A percentile compares a stretch with the other conserved stretches of the same genome.
Conservation (phyloP, 2,113 vertebrate species). For the Podiceps cristatus region DNA sequence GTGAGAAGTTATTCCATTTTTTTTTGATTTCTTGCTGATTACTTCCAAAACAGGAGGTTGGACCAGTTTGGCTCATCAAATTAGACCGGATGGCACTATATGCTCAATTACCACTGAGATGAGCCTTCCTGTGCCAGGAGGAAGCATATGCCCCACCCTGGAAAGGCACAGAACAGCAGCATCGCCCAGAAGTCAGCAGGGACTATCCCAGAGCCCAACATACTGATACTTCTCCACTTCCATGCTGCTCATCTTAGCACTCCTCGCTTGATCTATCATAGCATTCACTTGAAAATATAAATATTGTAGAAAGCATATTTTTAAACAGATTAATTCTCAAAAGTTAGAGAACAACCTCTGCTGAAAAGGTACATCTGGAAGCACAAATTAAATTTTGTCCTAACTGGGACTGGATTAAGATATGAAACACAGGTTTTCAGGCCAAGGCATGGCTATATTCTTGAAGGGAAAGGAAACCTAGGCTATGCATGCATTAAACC, state of each 20-base stretch:
- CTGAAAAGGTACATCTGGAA: neutral
- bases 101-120: neutral
- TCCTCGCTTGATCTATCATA: neutral
- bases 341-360: neutral
- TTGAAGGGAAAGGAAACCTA: neutral
- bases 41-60: neutral
- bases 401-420: neutral
- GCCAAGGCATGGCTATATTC: neutral
- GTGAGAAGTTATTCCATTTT: neutral
- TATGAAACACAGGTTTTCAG: neutral
- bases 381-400: neutral
- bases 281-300: neutral
- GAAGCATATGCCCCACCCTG: neutral
- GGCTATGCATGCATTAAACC: neutral
- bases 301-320: neutral
- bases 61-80: neutral
- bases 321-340: neutral
- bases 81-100: neutral
- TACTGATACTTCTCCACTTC: neutral
- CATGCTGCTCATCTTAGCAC: neutral
- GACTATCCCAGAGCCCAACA: neutral
- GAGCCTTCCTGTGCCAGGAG: fast-evolving
- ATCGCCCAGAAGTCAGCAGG: neutral
- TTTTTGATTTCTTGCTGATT: neutral
- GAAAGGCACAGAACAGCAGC: neutral